A percentile compares a stretch with the other conserved stretches of the same genome.
phyloP scores from a whole-genome alignment of 2,797 vertebrate genomes.

The Schizopygopsis pylzovi region DNA sequence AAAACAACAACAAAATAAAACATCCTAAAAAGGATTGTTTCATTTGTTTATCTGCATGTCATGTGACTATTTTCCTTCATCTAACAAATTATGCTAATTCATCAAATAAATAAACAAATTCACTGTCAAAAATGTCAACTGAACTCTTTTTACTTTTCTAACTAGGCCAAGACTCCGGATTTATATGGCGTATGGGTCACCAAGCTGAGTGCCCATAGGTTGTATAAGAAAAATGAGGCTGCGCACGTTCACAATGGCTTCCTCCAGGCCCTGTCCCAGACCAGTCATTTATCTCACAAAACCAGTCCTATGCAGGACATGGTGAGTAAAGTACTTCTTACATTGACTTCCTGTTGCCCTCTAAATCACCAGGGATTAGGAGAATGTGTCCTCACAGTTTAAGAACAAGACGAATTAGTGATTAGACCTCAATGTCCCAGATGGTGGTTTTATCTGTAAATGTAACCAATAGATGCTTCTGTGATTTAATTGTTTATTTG shows the following conservation, averaged over 20 bases:
- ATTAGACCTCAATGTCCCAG: slow-evolving; percentile 23
- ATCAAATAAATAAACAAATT: neutral
- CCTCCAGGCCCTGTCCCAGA: slow-evolving; percentile 60
- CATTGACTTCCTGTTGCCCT: neutral
- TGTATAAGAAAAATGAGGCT: slow-evolving; percentile 79
- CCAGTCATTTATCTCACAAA: slow-evolving; percentile 58
- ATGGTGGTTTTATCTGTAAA: slow-evolving; percentile 10
- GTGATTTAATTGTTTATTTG: neutral
- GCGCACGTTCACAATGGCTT: slow-evolving; percentile 69
- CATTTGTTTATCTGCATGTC: neutral
- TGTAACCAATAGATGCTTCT: neutral
- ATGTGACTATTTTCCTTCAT: neutral
- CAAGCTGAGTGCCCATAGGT: slow-evolving; percentile 88
- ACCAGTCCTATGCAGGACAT: slow-evolving; percentile 69
- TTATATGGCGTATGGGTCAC: slow-evolving; percentile 91
- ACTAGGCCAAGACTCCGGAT: slow-evolving; percentile 88
- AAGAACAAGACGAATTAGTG: slow-evolving; percentile 21
- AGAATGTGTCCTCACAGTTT: slow-evolving; percentile 33
- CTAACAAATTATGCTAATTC: neutral
- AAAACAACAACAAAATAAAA: neutral
- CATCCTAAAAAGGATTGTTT: neutral
- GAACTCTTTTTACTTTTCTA: neutral
- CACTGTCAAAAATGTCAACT: neutral
- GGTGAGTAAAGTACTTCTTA: slow-evolving; percentile 61
- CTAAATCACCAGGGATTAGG: slow-evolving; percentile 34